Percentiles rank a stretch among this genome's conserved stretches.
phyloP scores from a whole-genome alignment of 2,888 invertebrate species.

The Diarsia dahlii region DNA sequence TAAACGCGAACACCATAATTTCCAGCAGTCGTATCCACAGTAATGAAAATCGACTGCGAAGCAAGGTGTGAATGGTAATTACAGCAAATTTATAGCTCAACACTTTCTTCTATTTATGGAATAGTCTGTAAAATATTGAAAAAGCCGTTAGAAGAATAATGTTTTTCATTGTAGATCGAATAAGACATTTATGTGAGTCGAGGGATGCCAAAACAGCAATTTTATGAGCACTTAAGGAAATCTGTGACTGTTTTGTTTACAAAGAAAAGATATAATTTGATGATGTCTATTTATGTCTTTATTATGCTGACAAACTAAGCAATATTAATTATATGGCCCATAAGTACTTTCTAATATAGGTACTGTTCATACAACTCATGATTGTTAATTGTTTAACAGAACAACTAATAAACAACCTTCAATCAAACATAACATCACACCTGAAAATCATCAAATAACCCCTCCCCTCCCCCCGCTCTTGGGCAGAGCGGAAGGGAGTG shows the following conservation, averaged over 20 bases:
- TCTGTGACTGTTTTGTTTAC: constrained; percentile 41
- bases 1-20: constrained; percentile 48
- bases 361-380: not conserved
- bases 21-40: constrained; percentile 36
- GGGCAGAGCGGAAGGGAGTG: too few species aligned
- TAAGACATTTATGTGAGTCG: constrained; percentile 23
- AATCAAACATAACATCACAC: not conserved
- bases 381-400: not conserved
- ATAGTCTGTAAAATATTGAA: constrained; percentile 38
- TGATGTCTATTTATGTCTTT: not conserved
- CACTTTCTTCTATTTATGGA: constrained; percentile 48
- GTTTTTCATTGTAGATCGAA: constrained; percentile 26
- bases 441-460: too few species aligned
- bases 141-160: constrained; percentile 36
- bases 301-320: not conserved
- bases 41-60: constrained; percentile 52
- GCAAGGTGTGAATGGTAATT: constrained; percentile 44
- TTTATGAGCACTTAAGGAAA: constrained; percentile 39
- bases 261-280: not conserved
- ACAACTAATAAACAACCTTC: not conserved
- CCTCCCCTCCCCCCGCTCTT: too few species aligned
- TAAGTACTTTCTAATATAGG: not conserved
- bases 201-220: constrained; percentile 46
- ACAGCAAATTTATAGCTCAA: constrained; percentile 48
- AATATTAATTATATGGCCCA: not conserved